Conservation (phyloP, 1,140 invertebrate species). For the Drosophila pandora region DNA sequence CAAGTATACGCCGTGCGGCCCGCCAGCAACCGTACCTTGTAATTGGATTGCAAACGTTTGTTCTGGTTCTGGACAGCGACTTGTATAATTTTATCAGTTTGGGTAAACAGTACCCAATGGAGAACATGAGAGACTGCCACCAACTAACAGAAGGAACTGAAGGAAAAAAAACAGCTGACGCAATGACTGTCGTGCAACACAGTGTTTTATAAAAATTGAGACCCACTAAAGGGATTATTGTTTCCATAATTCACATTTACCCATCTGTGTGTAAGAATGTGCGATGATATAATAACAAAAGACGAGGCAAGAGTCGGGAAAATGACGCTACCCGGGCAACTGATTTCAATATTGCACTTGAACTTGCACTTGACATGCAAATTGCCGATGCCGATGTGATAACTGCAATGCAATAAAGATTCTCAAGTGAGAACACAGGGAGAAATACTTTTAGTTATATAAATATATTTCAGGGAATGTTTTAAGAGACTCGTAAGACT, state of each 20-base stretch:
- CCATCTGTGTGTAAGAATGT: neutral
- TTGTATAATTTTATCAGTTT: conserved; percentile 63
- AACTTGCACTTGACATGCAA: conserved; percentile 71
- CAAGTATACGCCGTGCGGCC: conserved; percentile 63
- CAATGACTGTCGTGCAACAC: conserved; percentile 30
- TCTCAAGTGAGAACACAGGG: conserved; percentile 2
- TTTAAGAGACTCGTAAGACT: neutral
- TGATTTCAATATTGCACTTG: conserved; percentile 56
- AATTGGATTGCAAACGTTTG: conserved; percentile 69
- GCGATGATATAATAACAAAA: conserved; percentile 42
- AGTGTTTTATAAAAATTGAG: conserved; percentile 26
- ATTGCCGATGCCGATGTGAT: conserved; percentile 36
- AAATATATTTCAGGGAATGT: neutral
- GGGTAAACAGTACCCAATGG: conserved; percentile 20
- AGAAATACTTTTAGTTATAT: neutral
- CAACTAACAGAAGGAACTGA: conserved; percentile 3
- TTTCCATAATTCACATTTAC: conserved; percentile 30
- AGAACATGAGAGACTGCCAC: neutral
- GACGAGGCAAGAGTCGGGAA: conserved; percentile 23
- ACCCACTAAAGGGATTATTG: conserved; percentile 48
- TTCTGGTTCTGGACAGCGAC: conserved; percentile 15
- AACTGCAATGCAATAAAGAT: conserved; percentile 23
- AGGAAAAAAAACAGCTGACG: conserved; percentile 15
- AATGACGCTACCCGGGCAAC: conserved; percentile 25
- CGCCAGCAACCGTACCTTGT: conserved; percentile 26